Conservation (phyloP, 2,797 vertebrate genomes). For the Muscicapa comitata region DNA sequence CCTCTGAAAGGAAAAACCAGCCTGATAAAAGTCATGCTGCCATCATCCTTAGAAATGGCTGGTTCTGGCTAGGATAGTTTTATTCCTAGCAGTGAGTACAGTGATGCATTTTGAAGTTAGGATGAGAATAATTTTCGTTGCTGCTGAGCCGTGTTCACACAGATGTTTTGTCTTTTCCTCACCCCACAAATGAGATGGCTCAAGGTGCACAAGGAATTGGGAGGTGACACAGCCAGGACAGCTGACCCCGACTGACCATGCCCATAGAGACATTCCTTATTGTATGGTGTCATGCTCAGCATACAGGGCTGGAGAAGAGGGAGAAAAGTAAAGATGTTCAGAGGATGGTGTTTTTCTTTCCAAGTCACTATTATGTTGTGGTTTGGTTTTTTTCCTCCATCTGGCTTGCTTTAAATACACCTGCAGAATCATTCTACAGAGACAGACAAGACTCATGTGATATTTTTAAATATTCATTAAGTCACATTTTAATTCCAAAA, state of each 20-base stretch:
- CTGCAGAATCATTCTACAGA: neutral
- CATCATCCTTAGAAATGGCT: neutral
- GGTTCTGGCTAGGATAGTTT: neutral
- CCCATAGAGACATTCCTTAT: rapidly evolving
- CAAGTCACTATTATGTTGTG: rapidly evolving
- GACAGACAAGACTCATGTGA: neutral
- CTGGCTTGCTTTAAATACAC: neutral
- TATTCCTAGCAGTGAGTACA: neutral
- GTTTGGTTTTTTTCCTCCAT: neutral
- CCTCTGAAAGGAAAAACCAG: neutral
- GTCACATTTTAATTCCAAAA: neutral
- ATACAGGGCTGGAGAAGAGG: neutral
- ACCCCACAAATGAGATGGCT: neutral
- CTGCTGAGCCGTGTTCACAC: neutral
- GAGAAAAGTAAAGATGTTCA: neutral
- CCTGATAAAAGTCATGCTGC: neutral
- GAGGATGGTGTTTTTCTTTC: neutral
- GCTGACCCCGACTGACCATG: rapidly evolving
- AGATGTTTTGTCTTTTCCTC: neutral
- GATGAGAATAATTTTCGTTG: neutral
- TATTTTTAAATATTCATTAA: neutral
- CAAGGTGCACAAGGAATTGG: rapidly evolving
- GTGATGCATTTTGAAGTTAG: rapidly evolving
- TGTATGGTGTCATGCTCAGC: rapidly evolving
- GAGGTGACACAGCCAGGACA: neutral